Evolutionary conservation across 35 echinoderm and acorn worm genomes (phyloP), one percentile per base, ranked within the genome.

Genomic region (Holothuria glaberrima): DNA sequence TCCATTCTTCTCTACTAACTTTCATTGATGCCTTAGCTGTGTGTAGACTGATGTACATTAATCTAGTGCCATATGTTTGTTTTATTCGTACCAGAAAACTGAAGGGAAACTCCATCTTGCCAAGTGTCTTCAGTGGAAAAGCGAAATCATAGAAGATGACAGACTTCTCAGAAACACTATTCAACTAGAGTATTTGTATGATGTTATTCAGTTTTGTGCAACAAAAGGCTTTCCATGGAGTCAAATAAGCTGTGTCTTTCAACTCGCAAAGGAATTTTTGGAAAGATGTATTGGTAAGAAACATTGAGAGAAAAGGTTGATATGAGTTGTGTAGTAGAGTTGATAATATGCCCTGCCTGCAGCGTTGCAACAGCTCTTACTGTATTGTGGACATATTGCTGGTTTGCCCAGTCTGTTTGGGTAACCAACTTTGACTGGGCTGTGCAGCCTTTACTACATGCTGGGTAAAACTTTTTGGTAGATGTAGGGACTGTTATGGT

Each of bases 161-260:
- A 52, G 82, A 57, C 32, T 92, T 4, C 83, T 98, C 70, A 82
- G 87, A 45, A 81, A 86, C 35, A 86, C 92, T 16, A 92, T 98
- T 50, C 80, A 89, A 44, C 87, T 98, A 0, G 95, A 98, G 38
- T 98, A 90, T 28, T 86, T 91, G 18, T 90, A 98, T 90, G 95
- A 88, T 14, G 91, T 87, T 21, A 54, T 98, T 12, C 78, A 91
- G 88, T 89, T 92, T 72, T 87, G 89, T 80, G 87, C 75, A 34
- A 82, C 70, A 22, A 94, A 71, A 54, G 95, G 95, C 0, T 94
- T 98, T 58, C 80, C 95, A 17, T 98, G 88, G 95, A 31, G 32
- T 59, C 90, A 98, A 35, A 86, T 92, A 0, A 85, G 67, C 30
- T 68, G 58, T 19, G 69, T 98, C 2, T 27, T 98, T 29, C 21